Percentiles rank a stretch among this genome's conserved stretches.
Evolutionary conservation across 2,888 invertebrate species (phyloP).

Genomic region (Machimus atricapillus): DNA sequence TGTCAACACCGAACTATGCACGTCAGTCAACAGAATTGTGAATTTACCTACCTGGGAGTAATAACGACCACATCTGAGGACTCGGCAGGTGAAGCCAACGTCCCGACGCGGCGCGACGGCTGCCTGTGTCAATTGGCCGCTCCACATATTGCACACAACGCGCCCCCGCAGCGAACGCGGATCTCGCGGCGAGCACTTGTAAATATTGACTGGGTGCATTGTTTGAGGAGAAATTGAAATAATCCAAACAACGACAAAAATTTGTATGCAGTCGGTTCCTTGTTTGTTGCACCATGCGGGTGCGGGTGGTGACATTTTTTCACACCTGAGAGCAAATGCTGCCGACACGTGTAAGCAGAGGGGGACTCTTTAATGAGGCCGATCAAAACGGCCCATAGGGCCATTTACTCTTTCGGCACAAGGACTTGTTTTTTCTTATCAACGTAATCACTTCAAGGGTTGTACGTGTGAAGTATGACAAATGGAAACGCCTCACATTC

Average conservation of each 20-base stretch:
- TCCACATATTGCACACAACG: neutral
- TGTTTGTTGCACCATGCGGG: constrained; percentile 1
- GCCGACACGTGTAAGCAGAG: neutral
- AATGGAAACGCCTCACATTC: neutral
- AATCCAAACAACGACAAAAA: constrained; percentile 30
- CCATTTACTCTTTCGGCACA: neutral
- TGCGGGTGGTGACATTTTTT: constrained; percentile 7
- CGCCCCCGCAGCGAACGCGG: constrained; percentile 22
- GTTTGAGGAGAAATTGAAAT: constrained; percentile 39
- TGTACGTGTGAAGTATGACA: neutral
- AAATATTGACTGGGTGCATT: constrained; percentile 38
- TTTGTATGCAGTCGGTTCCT: constrained; percentile 22
- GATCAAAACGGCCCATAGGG: neutral
- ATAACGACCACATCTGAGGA: constrained; percentile 7
- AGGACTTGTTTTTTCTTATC: neutral
- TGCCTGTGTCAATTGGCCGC: constrained; percentile 29
- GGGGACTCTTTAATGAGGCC: neutral
- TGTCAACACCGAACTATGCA: constrained; percentile 3
- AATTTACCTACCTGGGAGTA: constrained; percentile 7
- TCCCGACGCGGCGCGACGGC: neutral
- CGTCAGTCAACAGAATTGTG: constrained; percentile 25
- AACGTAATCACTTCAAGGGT: neutral
- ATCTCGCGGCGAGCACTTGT: constrained; percentile 18
- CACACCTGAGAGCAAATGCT: constrained; percentile 10
- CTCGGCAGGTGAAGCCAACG: neutral